Base-by-base conservation (phyloP, 2,888 invertebrate species). In the Laspeyria flexula region DNA sequence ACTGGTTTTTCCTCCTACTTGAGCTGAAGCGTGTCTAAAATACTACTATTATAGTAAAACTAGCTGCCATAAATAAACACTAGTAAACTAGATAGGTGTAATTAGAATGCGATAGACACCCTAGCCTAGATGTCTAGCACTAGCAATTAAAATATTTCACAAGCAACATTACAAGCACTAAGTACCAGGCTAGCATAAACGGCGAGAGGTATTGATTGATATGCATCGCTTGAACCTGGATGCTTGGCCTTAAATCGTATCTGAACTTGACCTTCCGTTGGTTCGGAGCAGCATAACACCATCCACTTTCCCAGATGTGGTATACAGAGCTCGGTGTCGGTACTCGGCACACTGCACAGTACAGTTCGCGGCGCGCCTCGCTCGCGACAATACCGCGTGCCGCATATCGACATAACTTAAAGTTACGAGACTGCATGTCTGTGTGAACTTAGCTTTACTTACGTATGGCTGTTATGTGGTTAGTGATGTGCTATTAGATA, bases 201-300 rank as follows among this genome's bases (percentile, higher is more conserved):
- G 58, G 60, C 57, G 47, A 65, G 57, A 37, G 60, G 58, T 39
- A 57, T 62, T 62, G 45, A 57, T 62, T 62, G 45, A 56, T 45
- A 71, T 70, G 60, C 65, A 55, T 51, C 16, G 41, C 41, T 41
- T 54, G 53, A 65, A 70, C 65, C 69, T 70, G 67, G 73, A 66
- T 72, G 63, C 66, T 53, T 62, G 71, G 59, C 71, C 73, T 73
- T 68, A 66, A 66, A 60, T 45, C 54, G 49, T 44, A 51, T 60
- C 66, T 86, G 87, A 88, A 86, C 89, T 90, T 90, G 89, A 89
- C 89, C 88, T 88, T 88, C 77, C 71, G 38, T 46, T 79, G 81
- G 78, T 51, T 73, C 67, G 50, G 50, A 84, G 55, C 59, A 54
- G 83, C 73, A 79, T 73, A 55, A 42, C 51, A 50, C 75, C 80